Base-by-base conservation (phyloP, 2,797 vertebrate species). In the Hydrocynus forskahlii region DNA sequence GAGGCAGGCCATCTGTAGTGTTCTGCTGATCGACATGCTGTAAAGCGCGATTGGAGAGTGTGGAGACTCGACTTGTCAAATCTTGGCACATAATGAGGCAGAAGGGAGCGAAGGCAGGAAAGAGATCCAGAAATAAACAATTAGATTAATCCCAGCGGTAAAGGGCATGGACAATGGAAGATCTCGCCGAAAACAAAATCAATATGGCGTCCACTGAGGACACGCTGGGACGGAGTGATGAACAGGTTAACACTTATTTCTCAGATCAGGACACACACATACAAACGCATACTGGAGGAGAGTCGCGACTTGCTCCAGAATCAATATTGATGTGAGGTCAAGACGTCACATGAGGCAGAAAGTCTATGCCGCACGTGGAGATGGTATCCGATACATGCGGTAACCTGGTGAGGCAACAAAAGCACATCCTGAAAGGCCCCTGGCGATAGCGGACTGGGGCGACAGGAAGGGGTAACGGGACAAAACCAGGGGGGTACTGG, bases 1-100 rank as follows among this genome's bases (percentile, higher is more conserved):
- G 93, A 94, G 93, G 93, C 92, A 92, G 93, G 95, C 95, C 95
- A 95, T 95, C 95, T 95, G 95, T 94, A 95, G 92, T 94, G 93
- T 94, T 94, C 92, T 88, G 90, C 91, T 84, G 86, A 92, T 93
- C 91, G 92, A 93, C 94, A 95, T 94, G 92, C 91, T 95, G 93
- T 94, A 93, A 94, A 93, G 92, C 88, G 92, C 90, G 93, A 94
- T 93, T 94, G 89, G 90, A 91, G 92, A 93, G 92, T 93, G 94
- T 94, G 92, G 92, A 94, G 94, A 94, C 92, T 95, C 93, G 92
- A 95, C 94, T 95, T 93, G 94, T 95, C 94, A 94, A 94, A 95
- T 95, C 92, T 95, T 95, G 95, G 94, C 95, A 94, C 92, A 92
- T 95, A 94, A 95, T 92, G 92, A 95, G 95, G 94, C 93, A 94